Evolutionary conservation across 2,888 invertebrate genomes (phyloP).

Genomic region (Calameuta filiformis): DNA sequence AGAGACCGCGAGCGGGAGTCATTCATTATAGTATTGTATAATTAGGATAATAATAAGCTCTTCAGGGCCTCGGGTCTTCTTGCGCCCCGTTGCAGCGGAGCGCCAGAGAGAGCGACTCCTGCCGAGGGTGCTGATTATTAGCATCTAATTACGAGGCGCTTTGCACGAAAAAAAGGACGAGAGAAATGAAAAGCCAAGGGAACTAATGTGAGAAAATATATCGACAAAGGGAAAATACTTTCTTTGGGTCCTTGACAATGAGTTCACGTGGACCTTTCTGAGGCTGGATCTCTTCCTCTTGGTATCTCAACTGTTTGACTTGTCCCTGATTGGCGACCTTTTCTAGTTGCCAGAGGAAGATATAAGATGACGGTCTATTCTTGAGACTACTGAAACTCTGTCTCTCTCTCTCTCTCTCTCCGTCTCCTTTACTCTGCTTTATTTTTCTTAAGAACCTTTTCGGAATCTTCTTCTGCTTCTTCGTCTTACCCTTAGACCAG

Average conservation of each 20-base stretch:
- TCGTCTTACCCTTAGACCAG: not conserved
- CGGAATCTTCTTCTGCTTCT: not conserved
- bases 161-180: conserved; percentile 19
- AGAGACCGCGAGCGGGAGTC: conserved; percentile 41
- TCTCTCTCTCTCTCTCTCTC: not conserved
- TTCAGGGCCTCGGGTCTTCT: conserved; percentile 57
- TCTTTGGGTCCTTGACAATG: not conserved
- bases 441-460: not conserved
- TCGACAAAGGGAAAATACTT: not conserved
- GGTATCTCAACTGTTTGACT: not conserved
- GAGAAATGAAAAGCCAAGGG: not conserved
- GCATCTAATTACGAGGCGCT: conserved; percentile 56
- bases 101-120: conserved; percentile 34
- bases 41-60: conserved; percentile 66
- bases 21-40: conserved; percentile 65
- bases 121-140: conserved; percentile 56
- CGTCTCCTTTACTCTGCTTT: not conserved
- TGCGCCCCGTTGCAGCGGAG: conserved; percentile 48
- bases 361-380: not conserved
- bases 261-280: not conserved
- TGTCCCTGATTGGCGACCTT: not conserved
- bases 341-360: not conserved
- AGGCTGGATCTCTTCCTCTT: not conserved
- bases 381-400: conserved; percentile 1
- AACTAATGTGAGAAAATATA: not conserved